A percentile compares a stretch with the other conserved stretches of the same genome.
phyloP scores from a whole-genome alignment of 2,797 vertebrate genomes.

The Scleropages formosus region DNA sequence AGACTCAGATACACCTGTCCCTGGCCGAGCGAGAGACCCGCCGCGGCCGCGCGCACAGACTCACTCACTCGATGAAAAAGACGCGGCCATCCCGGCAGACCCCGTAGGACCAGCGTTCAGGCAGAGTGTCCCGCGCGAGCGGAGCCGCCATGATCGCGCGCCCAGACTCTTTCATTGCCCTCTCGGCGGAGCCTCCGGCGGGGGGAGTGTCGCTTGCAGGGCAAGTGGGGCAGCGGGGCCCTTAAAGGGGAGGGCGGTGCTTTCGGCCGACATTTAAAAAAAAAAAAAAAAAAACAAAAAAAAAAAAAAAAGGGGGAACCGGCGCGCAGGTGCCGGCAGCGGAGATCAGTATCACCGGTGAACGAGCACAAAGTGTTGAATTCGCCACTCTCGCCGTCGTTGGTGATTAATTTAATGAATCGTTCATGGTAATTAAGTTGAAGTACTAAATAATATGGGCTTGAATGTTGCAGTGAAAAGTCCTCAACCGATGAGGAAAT shows the following conservation, averaged over 20 bases:
- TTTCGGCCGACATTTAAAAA: slow-evolving; percentile 49
- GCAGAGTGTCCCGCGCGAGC: slow-evolving; percentile 81
- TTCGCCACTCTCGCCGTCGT: too few species aligned
- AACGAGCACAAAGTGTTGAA: too few species aligned
- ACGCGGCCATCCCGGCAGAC: slow-evolving; percentile 86
- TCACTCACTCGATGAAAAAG: slow-evolving; percentile 87
- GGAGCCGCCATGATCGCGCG: slow-evolving; percentile 82
- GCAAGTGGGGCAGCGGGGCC: slow-evolving; percentile 45
- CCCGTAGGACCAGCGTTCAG: slow-evolving; percentile 86
- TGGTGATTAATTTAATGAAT: too few species aligned
- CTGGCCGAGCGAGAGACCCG: too few species aligned
- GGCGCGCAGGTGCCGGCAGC: too few species aligned
- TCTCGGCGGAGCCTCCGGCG: slow-evolving; percentile 49
- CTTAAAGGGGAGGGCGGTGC: slow-evolving; percentile 52
- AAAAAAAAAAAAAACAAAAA: slow-evolving; percentile 19
- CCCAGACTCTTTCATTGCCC: slow-evolving; percentile 53
- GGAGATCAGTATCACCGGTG: too few species aligned
- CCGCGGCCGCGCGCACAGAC: neutral
- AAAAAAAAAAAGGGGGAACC: neutral
- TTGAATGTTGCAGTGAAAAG: too few species aligned
- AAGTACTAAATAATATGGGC: too few species aligned
- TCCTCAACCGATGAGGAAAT: too few species aligned
- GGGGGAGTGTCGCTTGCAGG: slow-evolving; percentile 37
- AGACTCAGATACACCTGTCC: neutral
- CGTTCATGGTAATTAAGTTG: too few species aligned